These are phyloP conservation scores for Automeris io DNA, from an alignment of 2,888 invertebrate genomes.

Conservation along the genomic window DNA sequence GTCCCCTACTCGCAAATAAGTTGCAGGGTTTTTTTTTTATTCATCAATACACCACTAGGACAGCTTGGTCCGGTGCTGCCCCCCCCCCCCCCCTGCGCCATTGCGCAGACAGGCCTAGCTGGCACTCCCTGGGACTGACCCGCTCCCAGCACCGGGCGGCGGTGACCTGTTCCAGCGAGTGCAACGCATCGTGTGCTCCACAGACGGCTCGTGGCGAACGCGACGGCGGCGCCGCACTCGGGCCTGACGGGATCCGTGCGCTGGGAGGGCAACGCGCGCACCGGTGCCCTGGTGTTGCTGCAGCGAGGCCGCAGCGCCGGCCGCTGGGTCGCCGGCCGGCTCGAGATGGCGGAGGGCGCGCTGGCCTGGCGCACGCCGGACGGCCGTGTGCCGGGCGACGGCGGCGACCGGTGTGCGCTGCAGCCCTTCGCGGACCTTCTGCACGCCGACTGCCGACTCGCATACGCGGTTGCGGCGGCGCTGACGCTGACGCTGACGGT, in stretches of 20 bases:
- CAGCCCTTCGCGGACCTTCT: constrained; percentile 81
- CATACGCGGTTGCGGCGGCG: constrained; percentile 69
- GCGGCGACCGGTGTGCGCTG: constrained; percentile 81
- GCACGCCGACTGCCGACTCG: constrained; percentile 83
- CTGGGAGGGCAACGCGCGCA: constrained; percentile 83
- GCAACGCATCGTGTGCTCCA: not conserved
- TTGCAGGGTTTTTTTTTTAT: no score
- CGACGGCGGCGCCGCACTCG: constrained; percentile 24
- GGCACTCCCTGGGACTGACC: no score
- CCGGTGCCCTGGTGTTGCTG: constrained; percentile 55
- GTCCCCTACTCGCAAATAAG: no score
- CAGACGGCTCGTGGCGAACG: constrained; percentile 38
- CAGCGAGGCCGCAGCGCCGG: constrained; percentile 82
- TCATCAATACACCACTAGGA: no score
- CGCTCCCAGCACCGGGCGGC: no score
- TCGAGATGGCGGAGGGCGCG: constrained; percentile 82
- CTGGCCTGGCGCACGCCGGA: constrained; percentile 80
- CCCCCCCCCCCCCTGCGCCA: no score
- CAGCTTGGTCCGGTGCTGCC: no score
- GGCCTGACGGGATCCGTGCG: constrained; percentile 72
- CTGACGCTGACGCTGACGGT: constrained; percentile 33
- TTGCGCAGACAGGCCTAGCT: no score
- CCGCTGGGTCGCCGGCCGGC: constrained; percentile 88
- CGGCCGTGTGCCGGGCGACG: constrained; percentile 81
- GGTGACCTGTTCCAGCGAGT: no score